Percentiles rank a stretch among this genome's conserved stretches.
These are phyloP conservation scores for Colostygia pectinataria DNA, from an alignment of 2,888 invertebrate species.

Conservation along the genomic window DNA sequence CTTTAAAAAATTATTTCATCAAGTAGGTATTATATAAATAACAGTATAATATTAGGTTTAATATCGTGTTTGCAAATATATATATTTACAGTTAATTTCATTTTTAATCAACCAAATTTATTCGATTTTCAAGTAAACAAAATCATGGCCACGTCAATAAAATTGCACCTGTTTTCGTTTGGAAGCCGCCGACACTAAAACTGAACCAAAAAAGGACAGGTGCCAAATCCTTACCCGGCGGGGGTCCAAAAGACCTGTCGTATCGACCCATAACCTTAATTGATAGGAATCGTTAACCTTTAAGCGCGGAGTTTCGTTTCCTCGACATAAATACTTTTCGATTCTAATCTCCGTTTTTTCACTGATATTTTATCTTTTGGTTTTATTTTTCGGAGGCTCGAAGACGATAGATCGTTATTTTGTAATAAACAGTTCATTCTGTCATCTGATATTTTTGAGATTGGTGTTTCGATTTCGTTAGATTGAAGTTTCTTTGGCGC, in stretches of 20 bases:
- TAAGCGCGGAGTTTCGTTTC: conserved; percentile 75
- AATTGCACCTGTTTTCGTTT: conserved; percentile 71
- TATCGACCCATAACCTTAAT: conserved; percentile 79
- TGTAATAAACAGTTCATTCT: conserved; percentile 79
- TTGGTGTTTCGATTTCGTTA: conserved; percentile 53
- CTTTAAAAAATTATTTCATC: too few relatives aligned
- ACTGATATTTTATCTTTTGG: conserved; percentile 69
- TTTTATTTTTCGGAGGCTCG: conserved; percentile 81
- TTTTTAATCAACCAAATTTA: background rate
- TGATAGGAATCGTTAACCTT: conserved; percentile 83
- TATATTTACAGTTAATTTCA: too few relatives aligned
- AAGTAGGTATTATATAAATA: too few relatives aligned
- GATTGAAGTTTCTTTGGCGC: conserved; percentile 62
- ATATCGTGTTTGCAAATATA: too few relatives aligned
- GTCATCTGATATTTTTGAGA: conserved; percentile 78
- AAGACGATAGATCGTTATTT: conserved; percentile 74
- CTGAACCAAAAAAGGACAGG: conserved; percentile 67
- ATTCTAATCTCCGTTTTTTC: conserved; percentile 75
- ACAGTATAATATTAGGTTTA: too few relatives aligned
- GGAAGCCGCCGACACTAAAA: conserved; percentile 69
- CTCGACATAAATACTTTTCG: conserved; percentile 75
- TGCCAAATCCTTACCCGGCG: conserved; percentile 75
- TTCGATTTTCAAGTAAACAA: background rate
- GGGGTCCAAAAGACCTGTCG: conserved; percentile 68
- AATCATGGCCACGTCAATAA: conserved; percentile 47